phyloP scores from a whole-genome alignment of 1,140 invertebrate species.

The Hyles euphorbiae region DNA sequence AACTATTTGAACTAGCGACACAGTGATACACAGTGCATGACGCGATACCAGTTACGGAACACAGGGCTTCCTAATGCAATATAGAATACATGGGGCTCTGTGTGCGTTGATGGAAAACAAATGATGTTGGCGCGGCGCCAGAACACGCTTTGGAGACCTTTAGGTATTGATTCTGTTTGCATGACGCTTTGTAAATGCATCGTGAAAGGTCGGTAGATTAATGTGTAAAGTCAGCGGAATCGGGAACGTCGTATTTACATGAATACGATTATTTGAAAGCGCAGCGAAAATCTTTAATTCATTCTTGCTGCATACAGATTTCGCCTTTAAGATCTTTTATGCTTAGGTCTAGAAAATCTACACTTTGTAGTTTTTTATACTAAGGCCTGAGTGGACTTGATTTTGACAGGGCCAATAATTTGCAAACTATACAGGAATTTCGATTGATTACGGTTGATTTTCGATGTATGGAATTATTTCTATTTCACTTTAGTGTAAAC shows the following conservation, averaged over 20 bases:
- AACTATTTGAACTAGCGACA: constrained; percentile 10
- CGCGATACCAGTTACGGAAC: background rate
- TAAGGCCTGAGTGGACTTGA: no score
- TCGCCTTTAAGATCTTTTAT: no score
- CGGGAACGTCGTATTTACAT: constrained; percentile 2
- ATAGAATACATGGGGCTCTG: constrained; percentile 17
- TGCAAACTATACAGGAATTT: no score
- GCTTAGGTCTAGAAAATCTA: no score
- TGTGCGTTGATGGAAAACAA: constrained; percentile 25
- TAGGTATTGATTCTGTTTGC: constrained; percentile 21
- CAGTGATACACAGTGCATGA: constrained; percentile 11
- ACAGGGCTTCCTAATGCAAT: constrained; percentile 1
- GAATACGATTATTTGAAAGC: background rate
- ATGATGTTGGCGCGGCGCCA: constrained; percentile 19
- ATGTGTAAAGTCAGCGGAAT: background rate
- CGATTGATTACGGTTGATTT: no score
- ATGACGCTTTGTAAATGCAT: constrained; percentile 17
- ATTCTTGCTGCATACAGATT: no score
- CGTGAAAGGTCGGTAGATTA: constrained; percentile 3
- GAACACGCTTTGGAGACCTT: constrained; percentile 11
- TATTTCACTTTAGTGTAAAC: no score
- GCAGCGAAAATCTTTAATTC: background rate
- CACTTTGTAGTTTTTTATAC: no score
- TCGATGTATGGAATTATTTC: no score
- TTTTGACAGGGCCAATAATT: no score